Evolutionary conservation across 2,797 vertebrate species (phyloP), one percentile per base, ranked within the genome.

Genomic region (Psittacula derbiana): DNA sequence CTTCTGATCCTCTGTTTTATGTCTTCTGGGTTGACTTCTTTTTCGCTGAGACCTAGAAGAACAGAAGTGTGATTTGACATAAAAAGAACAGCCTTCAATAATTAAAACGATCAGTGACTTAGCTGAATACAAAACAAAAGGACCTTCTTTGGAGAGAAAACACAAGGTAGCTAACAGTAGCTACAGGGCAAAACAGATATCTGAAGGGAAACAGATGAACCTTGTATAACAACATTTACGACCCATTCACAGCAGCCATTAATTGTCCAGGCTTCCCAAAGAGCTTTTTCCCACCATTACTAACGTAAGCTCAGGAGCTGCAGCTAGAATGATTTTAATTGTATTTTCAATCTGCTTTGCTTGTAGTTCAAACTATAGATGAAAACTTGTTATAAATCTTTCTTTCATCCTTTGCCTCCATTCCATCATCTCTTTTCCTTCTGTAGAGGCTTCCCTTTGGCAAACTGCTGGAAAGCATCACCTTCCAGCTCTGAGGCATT

Each of bases 1-100:
- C 93, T 99, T 99, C 91, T 99, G 98, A 96, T 99, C 99, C 73
- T 99, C 99, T 1, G 98, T 98, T 96, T 99, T 99, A 36, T 99
- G 98, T 82, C 99, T 98, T 60, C 99, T 98, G 31, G 99, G 96
- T 87, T 98, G 99, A 89, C 98, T 98, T 93, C 98, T 98, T 95
- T 99, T 99, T 91, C 98, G 98, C 97, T 99, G 98, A 46, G 98
- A 98, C 97, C 99, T 99, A 88, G 19, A 79, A 92, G 88, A 11
- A 92, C 70, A 95, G 20, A 91, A 62, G 50, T 18, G 65, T 21
- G 65, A 82, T 75, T 21, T 62, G 61, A 88, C 86, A 80, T 57
- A 50, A 81, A 90, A 90, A 74, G 75, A 78, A 40, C 66, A 38
- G 84, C 52, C 69, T 82, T 95, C 79, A 79, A 80, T 60, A 62